These are phyloP conservation scores for Drosophila repletoides DNA, from an alignment of 1,140 invertebrate genomes.

Conservation along the genomic window DNA sequence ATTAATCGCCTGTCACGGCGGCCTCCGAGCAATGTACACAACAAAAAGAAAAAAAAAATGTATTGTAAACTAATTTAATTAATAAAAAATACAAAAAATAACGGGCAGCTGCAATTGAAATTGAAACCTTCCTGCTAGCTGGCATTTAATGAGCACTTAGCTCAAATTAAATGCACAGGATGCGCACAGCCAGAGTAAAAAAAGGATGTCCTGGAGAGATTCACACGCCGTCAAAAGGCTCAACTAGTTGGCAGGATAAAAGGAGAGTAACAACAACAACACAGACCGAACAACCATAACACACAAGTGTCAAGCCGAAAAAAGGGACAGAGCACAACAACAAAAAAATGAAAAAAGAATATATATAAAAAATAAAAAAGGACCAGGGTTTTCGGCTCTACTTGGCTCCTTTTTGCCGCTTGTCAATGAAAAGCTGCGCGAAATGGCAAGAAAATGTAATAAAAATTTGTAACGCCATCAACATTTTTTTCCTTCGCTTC, in stretches of 20 bases:
- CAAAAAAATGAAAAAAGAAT: conserved; percentile 2
- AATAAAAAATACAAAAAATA: too few species aligned
- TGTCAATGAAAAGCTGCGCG: conserved; percentile 53
- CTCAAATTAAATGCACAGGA: conserved; percentile 53
- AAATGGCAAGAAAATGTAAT: conserved; percentile 59
- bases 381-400: conserved; percentile 29
- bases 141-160: conserved; percentile 59
- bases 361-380: conserved; percentile 21
- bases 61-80: conserved; percentile 65
- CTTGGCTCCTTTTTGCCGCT: conserved; percentile 26
- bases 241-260: conserved; percentile 48
- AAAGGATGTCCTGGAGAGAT: conserved; percentile 19
- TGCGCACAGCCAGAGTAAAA: conserved; percentile 1
- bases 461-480: conserved; percentile 63
- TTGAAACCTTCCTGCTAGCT: conserved; percentile 6
- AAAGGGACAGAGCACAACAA: conserved; percentile 9
- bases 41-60: not conserved
- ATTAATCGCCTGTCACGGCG: conserved; percentile 14
- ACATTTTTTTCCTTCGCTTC: not conserved
- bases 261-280: conserved; percentile 8
- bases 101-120: conserved; percentile 11
- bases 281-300: conserved; percentile 8
- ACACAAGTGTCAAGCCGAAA: conserved; percentile 45
- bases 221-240: conserved; percentile 48
- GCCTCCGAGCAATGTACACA: conserved; percentile 2